Conservation (phyloP, 2,888 invertebrate species). For the Deilephila elpenor region DNA sequence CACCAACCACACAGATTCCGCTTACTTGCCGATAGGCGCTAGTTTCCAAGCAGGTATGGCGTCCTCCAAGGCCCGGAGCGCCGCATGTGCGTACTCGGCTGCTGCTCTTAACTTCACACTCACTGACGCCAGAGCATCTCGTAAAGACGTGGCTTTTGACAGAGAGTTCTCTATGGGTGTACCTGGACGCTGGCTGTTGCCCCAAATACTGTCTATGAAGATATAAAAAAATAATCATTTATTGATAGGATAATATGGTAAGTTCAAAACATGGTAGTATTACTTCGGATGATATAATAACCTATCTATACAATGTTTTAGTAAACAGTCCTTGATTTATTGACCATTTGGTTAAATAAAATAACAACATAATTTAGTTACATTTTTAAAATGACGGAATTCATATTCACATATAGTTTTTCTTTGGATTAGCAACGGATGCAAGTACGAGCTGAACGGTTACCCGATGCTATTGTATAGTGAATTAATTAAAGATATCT, state of each 20-base stretch:
- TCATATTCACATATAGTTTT: no score
- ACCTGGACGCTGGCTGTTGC: conserved; percentile 58
- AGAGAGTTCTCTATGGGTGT: conserved; percentile 60
- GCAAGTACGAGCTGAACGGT: no score
- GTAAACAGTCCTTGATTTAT: no score
- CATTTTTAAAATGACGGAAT: no score
- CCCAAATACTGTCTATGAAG: conserved; percentile 66
- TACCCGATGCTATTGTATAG: no score
- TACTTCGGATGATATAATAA: no score
- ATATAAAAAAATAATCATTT: background rate
- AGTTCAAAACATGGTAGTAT: no score
- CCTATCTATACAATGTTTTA: no score
- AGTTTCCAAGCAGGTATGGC: conserved; percentile 78
- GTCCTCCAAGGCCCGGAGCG: conserved; percentile 66
- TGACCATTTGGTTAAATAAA: no score
- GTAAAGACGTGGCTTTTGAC: conserved; percentile 61
- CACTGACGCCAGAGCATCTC: conserved; percentile 73
- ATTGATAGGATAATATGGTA: no score
- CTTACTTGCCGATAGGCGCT: conserved; percentile 73
- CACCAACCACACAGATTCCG: conserved; percentile 19
- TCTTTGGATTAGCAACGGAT: no score
- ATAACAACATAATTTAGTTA: no score
- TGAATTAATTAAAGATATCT: background rate
- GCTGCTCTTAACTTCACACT: conserved; percentile 70
- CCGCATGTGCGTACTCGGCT: conserved; percentile 69